These are phyloP conservation scores for Sebastes hubbsi DNA, from an alignment of 2,797 vertebrate genomes.

Conservation along the genomic window DNA sequence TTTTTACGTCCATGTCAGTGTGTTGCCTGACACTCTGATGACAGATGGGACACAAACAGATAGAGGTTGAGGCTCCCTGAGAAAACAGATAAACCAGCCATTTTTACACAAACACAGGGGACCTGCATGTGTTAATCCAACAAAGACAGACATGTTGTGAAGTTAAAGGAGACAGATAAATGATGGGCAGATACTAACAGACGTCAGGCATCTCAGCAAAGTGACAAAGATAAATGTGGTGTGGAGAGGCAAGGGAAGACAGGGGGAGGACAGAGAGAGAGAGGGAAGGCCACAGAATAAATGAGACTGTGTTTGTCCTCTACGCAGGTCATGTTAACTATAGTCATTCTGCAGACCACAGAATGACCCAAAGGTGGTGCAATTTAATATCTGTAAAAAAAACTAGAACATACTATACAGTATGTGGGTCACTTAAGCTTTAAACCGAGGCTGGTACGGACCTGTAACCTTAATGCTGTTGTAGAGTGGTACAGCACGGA, in stretches of 20 bases:
- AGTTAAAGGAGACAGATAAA: constrained; percentile 53
- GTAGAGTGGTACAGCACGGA: constrained; percentile 30
- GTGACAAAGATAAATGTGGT: constrained; percentile 62
- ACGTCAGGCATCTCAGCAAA: constrained; percentile 40
- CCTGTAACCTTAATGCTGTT: constrained; percentile 45
- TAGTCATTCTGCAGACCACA: constrained; percentile 16
- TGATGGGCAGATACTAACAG: constrained; percentile 63
- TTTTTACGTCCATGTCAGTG: constrained; percentile 25
- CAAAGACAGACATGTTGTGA: constrained; percentile 52
- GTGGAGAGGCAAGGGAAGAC: constrained; percentile 14
- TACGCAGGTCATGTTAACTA: constrained; percentile 29
- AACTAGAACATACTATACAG: constrained; percentile 26
- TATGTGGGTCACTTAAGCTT: constrained; percentile 52
- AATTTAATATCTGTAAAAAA: constrained; percentile 26
- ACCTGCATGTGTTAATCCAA: constrained; percentile 32
- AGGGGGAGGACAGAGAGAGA: neutral
- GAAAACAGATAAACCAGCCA: constrained; percentile 50
- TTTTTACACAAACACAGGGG: constrained; percentile 44
- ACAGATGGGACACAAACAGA: constrained; percentile 53
- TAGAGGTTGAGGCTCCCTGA: constrained; percentile 28
- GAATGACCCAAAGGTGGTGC: constrained; percentile 2
- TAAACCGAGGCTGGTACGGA: constrained; percentile 43
- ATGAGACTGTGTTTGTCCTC: constrained; percentile 27
- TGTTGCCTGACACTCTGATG: constrained; percentile 32
- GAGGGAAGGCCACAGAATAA: constrained; percentile 7